Conservation (phyloP, 2,797 vertebrate species). For the Oceanodroma leucorhoa region DNA sequence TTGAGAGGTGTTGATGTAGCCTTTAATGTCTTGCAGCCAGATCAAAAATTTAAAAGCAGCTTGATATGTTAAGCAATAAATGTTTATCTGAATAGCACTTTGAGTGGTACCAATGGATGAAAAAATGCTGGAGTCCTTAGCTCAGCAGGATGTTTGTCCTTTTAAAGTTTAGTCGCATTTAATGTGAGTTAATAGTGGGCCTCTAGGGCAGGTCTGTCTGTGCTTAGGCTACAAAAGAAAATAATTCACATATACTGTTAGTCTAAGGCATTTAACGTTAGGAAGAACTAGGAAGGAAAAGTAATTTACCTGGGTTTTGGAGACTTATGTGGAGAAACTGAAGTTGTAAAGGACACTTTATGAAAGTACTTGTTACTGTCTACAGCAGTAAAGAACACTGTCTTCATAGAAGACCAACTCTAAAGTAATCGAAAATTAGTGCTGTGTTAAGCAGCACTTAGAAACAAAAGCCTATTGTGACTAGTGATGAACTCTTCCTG, state of each 20-base stretch:
- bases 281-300: neutral
- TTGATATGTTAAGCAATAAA: neutral
- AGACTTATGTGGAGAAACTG: neutral
- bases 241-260: neutral
- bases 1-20: neutral
- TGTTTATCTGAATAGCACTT: neutral
- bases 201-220: neutral
- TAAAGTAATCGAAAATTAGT: neutral
- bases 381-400: neutral
- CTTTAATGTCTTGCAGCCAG: neutral
- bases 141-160: neutral
- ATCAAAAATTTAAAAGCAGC: neutral
- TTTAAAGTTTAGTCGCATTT: neutral
- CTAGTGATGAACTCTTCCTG: neutral
- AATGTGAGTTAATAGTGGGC: neutral
- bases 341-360: neutral
- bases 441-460: neutral
- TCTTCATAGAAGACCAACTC: neutral
- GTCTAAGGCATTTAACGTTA: neutral
- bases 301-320: neutral
- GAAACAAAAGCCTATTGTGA: neutral
- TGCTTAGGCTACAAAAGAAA: neutral
- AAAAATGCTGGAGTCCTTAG: neutral
- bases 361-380: neutral
- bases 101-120: neutral